Base-by-base conservation (phyloP, 2,797 vertebrate genomes). In the Uromys caudimaculatus region DNA sequence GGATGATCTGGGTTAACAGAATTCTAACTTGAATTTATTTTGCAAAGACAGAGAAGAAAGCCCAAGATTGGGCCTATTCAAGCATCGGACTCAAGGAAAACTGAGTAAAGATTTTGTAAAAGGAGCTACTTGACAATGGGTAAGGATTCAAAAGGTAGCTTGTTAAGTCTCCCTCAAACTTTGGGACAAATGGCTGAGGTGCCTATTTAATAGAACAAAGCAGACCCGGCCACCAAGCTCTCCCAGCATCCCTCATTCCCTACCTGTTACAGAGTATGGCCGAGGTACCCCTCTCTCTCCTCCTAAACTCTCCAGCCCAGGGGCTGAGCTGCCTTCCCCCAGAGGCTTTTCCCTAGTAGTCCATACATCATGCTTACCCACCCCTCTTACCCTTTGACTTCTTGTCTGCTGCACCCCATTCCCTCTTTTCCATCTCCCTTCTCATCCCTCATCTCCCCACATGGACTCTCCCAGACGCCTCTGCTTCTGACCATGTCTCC, bases 1-100 rank as follows among this genome's bases (percentile, higher is more conserved):
- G 38, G 0, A 38, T 71, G 71, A 56, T 27, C 23, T 29, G 75
- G 47, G 4, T 76, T 60, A 78, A 32, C 8, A 11, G 35, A 44
- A 92, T 76, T 92, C 35, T 92, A n/a, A 27, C 44, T 85, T 32
- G 73, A 52, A 84, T 58, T 85, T 69, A 62, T 92, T 52, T 56
- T 64, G 29, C 44, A 44, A 73, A 27, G 23, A 50, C 54, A 83
- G 27, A 44, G 77, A 56, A 1, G 90, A 41, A 91, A 85, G 35
- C 35, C 54, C 23, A 84, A 67, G 38, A 29, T 10, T n/a, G 71
- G 41, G 32, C 54, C 54, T 92, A 60, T 50, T 75, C 67, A 73
- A 60, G 69, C 16, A 41, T 24, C 52, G 24, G 24, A 41, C 56
- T 84, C 81, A 76, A 1, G 69, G 41, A 35, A 29, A 19, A 1